Evolutionary conservation across 2,797 vertebrate species (phyloP).

Genomic region (Rhinogobio ventralis): DNA sequence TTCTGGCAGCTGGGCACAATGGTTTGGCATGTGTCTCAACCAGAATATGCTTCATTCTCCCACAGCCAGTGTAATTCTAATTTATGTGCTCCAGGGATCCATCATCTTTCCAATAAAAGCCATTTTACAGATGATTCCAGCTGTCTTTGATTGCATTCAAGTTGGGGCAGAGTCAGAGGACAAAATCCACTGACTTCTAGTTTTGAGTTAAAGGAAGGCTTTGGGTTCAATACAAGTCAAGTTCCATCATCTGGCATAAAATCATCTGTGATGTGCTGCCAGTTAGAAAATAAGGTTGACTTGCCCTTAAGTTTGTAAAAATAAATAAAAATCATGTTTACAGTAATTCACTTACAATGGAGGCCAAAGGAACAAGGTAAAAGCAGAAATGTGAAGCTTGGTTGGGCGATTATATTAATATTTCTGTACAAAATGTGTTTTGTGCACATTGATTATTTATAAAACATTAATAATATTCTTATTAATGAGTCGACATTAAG

Average conservation of each 20-base stretch:
- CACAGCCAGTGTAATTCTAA: conserved; percentile 73
- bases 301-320: background rate
- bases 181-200: conserved; percentile 70
- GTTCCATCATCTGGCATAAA: background rate
- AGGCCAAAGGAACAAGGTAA: background rate
- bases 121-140: conserved; percentile 77
- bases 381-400: background rate
- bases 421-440: background rate
- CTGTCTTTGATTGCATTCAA: conserved; percentile 78
- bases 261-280: background rate
- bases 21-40: conserved; percentile 74
- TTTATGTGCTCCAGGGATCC: conserved; percentile 77
- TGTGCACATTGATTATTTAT: background rate
- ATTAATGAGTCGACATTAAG: background rate
- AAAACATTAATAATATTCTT: background rate
- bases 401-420: too few species aligned
- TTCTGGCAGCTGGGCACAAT: conserved; percentile 72
- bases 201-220: conserved; percentile 63
- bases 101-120: conserved; percentile 74
- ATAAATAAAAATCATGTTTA: background rate
- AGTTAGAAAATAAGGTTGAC: background rate
- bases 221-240: background rate
- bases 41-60: conserved; percentile 75
- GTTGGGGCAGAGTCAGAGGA: conserved; percentile 63
- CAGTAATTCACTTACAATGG: background rate